phyloP scores from a whole-genome alignment of 2,888 invertebrate species.

The Sisyra terminalis region DNA sequence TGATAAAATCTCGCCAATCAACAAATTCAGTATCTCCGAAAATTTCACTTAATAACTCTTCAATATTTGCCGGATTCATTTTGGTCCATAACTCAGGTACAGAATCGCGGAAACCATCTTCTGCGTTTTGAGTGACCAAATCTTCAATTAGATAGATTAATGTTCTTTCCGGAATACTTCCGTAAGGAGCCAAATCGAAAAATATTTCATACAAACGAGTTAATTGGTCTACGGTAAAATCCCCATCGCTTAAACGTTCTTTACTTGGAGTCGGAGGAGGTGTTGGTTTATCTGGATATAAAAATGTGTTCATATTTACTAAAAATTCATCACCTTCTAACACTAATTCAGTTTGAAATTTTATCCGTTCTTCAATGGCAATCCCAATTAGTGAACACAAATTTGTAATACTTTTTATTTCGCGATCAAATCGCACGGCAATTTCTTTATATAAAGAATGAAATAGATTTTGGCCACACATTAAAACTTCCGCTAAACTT shows the following conservation, averaged over 20 bases:
- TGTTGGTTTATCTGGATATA: constrained; percentile 18
- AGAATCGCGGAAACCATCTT: constrained; percentile 17
- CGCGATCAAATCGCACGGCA: constrained; percentile 22
- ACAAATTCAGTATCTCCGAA: constrained; percentile 38
- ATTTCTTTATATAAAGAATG: constrained; percentile 33
- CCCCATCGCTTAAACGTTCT: constrained; percentile 13
- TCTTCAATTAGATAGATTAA: constrained; percentile 29
- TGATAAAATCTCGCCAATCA: constrained; percentile 50
- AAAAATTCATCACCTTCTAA: constrained; percentile 26
- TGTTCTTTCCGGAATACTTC: constrained; percentile 22
- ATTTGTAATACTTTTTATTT: constrained; percentile 25
- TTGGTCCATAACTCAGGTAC: constrained; percentile 24
- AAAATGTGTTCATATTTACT: constrained; percentile 20
- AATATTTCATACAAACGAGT: constrained; percentile 20
- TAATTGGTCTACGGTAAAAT: constrained; percentile 21
- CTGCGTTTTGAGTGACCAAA: constrained; percentile 19
- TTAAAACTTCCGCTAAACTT: constrained; percentile 29
- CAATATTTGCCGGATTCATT: constrained; percentile 18
- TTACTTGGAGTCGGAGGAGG: constrained; percentile 14
- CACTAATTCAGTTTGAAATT: constrained; percentile 26
- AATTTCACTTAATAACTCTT: constrained; percentile 23
- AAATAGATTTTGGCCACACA: constrained; percentile 31
- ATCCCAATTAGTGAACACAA: constrained; percentile 18
- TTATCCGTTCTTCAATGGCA: constrained; percentile 27
- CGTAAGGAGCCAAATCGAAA: constrained; percentile 23